phyloP scores from a whole-genome alignment of 1,140 invertebrate genomes.

The Teleopsis dalmanni region DNA sequence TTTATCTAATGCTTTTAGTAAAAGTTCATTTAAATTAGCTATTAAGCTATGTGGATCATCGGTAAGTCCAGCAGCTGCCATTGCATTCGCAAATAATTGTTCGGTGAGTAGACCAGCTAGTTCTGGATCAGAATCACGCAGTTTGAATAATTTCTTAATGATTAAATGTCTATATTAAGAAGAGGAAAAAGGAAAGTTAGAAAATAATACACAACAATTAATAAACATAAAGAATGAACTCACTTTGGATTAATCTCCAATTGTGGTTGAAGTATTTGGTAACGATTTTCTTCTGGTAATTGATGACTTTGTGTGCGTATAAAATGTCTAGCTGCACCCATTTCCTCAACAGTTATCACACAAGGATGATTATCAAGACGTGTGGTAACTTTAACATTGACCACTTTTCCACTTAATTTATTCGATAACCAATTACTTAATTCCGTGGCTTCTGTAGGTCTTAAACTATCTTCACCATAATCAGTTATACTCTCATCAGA shows the following conservation, averaged over 20 bases:
- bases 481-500: constrained; percentile 51
- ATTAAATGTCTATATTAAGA: constrained; percentile 67
- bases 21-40: constrained; percentile 76
- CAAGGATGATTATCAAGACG: constrained; percentile 85
- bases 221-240: constrained; percentile 20
- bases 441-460: constrained; percentile 63
- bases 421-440: constrained; percentile 73
- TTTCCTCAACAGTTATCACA: constrained; percentile 88
- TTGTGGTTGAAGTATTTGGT: constrained; percentile 78
- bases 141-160: constrained; percentile 76
- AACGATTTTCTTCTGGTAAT: constrained; percentile 77
- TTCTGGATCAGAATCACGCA: constrained; percentile 67
- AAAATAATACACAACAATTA: background rate
- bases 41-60: constrained; percentile 83
- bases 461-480: constrained; percentile 56
- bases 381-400: constrained; percentile 71
- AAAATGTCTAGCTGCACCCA: constrained; percentile 92
- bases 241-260: constrained; percentile 90
- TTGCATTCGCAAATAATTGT: constrained; percentile 90
- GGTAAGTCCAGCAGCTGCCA: constrained; percentile 90
- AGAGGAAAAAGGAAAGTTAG: background rate
- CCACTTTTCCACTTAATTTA: constrained; percentile 67
- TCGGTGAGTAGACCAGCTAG: constrained; percentile 77
- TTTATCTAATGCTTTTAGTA: constrained; percentile 77
- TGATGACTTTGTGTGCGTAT: constrained; percentile 80